These are phyloP conservation scores for Trichoplusia ni DNA, from an alignment of 1,140 invertebrate species.

Conservation along the genomic window DNA sequence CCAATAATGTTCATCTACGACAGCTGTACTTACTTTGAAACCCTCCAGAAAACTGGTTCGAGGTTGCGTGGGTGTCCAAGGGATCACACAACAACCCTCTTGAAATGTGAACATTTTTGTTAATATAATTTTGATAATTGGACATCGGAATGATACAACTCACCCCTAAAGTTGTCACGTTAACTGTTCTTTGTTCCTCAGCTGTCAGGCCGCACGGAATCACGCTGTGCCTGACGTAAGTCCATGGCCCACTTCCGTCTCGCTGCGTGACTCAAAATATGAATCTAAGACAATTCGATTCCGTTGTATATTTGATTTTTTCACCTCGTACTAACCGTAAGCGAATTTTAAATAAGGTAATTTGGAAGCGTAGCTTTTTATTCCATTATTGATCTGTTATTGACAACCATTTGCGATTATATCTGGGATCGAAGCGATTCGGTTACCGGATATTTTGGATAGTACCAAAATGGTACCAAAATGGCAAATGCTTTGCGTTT, in stretches of 20 bases:
- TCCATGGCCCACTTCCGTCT: constrained; percentile 37
- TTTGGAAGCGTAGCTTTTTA: background rate
- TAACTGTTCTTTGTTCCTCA: no score
- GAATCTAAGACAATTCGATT: constrained; percentile 28
- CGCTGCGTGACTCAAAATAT: constrained; percentile 30
- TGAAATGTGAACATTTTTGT: no score
- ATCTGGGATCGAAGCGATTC: background rate
- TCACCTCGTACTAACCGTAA: constrained; percentile 25
- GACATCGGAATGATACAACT: no score
- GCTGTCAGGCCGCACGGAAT: no score
- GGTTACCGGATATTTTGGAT: background rate
- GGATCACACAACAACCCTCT: no score
- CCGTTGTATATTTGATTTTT: constrained; percentile 34
- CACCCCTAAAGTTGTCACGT: no score
- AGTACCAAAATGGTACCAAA: background rate
- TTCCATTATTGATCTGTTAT: constrained; percentile 7
- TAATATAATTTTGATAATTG: no score
- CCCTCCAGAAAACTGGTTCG: no score
- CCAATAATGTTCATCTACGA: no score
- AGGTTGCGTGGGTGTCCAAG: no score
- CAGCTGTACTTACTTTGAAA: no score
- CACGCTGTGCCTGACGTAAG: constrained; percentile 36
- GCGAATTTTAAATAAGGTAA: constrained; percentile 19
- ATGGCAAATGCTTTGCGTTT: no score
- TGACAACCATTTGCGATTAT: constrained; percentile 18